Conservation (phyloP, 2,113 vertebrate species). For the Indicator maculatus region DNA sequence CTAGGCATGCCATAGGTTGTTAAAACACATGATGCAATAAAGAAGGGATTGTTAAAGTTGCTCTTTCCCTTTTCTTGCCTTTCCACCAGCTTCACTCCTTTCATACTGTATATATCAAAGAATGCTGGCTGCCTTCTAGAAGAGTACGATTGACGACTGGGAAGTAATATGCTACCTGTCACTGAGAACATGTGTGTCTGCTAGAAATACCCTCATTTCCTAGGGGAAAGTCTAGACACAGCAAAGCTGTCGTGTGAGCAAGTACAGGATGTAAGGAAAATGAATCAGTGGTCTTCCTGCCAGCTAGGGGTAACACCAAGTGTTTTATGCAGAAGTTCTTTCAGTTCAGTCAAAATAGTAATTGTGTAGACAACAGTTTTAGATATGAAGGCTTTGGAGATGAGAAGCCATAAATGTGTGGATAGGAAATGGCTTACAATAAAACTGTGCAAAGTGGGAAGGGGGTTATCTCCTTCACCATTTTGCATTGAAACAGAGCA, state of each 20-base stretch:
- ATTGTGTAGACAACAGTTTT: background rate
- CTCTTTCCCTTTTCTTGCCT: background rate
- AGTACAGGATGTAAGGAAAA: background rate
- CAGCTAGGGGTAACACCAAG: background rate
- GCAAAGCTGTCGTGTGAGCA: background rate
- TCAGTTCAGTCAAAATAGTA: background rate
- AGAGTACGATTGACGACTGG: rapidly evolving
- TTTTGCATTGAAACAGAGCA: background rate
- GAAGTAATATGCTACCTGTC: background rate
- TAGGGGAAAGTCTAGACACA: background rate
- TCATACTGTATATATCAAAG: rapidly evolving
- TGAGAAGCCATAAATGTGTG: background rate
- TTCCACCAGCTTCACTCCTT: background rate
- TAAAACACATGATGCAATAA: rapidly evolving
- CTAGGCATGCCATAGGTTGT: background rate
- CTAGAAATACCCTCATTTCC: background rate
- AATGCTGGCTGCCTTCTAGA: background rate
- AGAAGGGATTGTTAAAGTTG: background rate
- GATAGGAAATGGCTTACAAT: background rate
- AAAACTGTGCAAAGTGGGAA: background rate
- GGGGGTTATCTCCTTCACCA: background rate
- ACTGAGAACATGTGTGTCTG: background rate
- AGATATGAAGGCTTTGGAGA: background rate
- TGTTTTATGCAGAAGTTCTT: background rate
- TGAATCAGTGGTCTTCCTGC: background rate